Evolutionary conservation across 2,888 invertebrate species (phyloP).

Genomic region (Tenthredo amoena): DNA sequence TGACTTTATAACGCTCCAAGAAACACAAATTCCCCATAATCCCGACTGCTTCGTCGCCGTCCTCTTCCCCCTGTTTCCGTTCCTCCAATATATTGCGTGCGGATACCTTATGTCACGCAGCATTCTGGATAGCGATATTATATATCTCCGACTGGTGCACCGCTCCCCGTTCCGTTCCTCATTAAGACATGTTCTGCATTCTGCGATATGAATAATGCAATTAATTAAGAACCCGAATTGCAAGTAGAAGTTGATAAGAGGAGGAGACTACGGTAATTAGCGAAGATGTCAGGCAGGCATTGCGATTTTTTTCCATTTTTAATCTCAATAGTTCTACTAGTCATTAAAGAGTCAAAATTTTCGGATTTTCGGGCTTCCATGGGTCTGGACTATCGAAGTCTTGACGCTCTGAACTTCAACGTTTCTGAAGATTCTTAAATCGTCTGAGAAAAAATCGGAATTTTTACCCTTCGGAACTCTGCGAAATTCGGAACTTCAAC

Average conservation of each 20-base stretch:
- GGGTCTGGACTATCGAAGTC: too few species aligned
- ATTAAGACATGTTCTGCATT: constrained; percentile 55
- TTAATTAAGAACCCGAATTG: constrained; percentile 59
- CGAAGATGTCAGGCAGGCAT: background rate
- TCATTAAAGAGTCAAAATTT: background rate
- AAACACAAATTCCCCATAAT: background rate
- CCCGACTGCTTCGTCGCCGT: background rate
- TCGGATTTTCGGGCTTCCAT: too few species aligned
- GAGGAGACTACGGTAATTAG: background rate
- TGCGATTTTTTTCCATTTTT: background rate
- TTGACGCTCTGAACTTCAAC: too few species aligned
- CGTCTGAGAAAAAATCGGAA: too few species aligned
- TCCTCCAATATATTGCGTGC: constrained; percentile 60
- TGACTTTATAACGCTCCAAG: background rate
- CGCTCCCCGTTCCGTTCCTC: constrained; percentile 53
- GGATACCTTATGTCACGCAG: constrained; percentile 62
- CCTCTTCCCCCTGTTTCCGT: constrained; percentile 10
- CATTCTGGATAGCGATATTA: constrained; percentile 62
- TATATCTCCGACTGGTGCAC: constrained; percentile 34
- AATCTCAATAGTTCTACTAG: background rate
- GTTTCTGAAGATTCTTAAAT: too few species aligned
- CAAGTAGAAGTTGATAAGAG: background rate
- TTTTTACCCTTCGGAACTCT: too few species aligned
- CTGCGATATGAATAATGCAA: constrained; percentile 62
- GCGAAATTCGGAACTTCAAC: too few species aligned